phyloP scores from a whole-genome alignment of 2,888 invertebrate genomes.

The Ormyrus nitidulus region DNA sequence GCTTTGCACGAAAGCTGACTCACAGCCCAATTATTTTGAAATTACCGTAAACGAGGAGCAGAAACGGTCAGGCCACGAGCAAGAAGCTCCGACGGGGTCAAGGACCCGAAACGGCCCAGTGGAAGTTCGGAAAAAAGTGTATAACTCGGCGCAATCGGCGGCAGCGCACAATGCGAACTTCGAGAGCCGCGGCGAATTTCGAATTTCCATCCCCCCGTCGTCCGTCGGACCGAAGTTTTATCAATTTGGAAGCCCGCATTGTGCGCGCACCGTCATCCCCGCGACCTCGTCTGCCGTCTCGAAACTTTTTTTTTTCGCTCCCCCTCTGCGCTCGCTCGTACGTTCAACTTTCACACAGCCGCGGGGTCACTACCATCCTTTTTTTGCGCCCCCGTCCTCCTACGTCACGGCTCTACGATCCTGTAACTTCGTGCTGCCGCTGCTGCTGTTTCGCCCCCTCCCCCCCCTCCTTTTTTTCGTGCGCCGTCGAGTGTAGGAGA shows the following conservation, averaged over 20 bases:
- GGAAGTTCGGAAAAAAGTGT: too few species aligned
- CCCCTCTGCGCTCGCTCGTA: conserved; percentile 12
- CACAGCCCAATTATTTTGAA: too few species aligned
- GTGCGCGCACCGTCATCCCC: neutral
- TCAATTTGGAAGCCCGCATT: conserved; percentile 6
- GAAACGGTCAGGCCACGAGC: too few species aligned
- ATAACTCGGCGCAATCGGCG: too few species aligned
- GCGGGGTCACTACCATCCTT: conserved; percentile 31
- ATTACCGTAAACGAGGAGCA: too few species aligned
- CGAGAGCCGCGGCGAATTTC: neutral
- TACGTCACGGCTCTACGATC: neutral
- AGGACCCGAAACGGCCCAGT: too few species aligned
- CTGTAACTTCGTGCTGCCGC: neutral
- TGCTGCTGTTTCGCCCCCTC: conserved; percentile 8
- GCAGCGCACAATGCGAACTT: too few species aligned
- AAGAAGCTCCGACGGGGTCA: too few species aligned
- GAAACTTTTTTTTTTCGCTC: neutral
- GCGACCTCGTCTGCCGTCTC: conserved; percentile 45
- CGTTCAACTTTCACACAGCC: conserved; percentile 33
- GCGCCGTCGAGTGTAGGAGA: neutral
- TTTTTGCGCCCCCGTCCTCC: neutral
- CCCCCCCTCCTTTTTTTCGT: neutral
- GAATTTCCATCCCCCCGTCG: neutral
- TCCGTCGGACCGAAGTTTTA: neutral
- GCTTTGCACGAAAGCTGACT: too few species aligned